phyloP scores from a whole-genome alignment of 2,797 vertebrate genomes.

The Phrynocephalus forsythii region DNA sequence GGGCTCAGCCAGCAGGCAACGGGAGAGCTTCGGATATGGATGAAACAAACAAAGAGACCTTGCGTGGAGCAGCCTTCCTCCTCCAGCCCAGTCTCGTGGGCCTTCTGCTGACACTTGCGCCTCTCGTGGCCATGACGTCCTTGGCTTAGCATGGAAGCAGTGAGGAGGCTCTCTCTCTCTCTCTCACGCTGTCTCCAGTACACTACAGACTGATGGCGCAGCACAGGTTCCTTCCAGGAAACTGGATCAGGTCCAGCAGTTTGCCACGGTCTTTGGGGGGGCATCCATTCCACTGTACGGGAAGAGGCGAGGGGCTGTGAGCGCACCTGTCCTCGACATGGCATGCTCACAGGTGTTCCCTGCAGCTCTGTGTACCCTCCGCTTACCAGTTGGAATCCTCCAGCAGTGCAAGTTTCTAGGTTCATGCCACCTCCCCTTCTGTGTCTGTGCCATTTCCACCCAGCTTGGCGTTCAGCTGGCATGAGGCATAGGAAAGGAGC shows the following conservation, averaged over 20 bases:
- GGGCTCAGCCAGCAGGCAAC: conserved; percentile 72
- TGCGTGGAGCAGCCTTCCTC: conserved; percentile 75
- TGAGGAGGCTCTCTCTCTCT: not conserved
- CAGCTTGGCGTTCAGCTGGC: not conserved
- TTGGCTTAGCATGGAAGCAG: conserved; percentile 59
- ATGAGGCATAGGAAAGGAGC: not conserved
- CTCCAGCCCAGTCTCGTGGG: conserved; percentile 2
- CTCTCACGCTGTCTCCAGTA: not conserved
- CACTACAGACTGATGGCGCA: not conserved
- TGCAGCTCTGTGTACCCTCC: not conserved
- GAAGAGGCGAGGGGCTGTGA: not conserved
- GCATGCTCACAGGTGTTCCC: not conserved
- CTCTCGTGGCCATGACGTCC: conserved; percentile 69
- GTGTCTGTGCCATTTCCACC: not conserved
- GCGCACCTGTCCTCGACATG: not conserved
- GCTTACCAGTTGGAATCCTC: not conserved
- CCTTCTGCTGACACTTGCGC: conserved; percentile 57
- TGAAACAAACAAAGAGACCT: conserved; percentile 90
- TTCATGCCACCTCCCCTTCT: too few species aligned
- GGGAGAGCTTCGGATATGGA: conserved; percentile 69
- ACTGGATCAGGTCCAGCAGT: not conserved
- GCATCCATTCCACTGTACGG: not conserved
- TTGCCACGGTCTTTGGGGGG: rapidly evolving
- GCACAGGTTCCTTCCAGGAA: not conserved
- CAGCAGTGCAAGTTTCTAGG: not conserved